Conservation (phyloP, 2,888 invertebrate species). For the Rhyacophila evoluta region DNA sequence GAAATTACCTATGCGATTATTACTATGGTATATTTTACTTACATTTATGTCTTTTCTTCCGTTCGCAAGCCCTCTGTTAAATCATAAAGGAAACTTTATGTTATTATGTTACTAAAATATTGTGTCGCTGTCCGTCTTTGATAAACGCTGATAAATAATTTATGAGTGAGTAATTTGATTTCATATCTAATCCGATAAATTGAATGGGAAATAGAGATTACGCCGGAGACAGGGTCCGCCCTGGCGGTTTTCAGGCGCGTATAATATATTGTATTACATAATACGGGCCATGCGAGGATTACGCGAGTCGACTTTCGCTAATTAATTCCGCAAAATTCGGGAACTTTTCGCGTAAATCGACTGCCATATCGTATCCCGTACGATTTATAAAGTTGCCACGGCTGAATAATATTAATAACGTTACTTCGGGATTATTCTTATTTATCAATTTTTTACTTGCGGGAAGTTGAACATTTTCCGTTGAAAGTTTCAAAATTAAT, state of each 20-base stretch:
- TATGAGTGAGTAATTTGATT: not conserved
- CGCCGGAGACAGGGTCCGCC: not conserved
- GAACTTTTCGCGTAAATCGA: conserved; percentile 10
- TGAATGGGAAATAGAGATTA: not conserved
- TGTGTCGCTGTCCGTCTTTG: no score
- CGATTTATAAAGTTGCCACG: not conserved
- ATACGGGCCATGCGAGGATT: not conserved
- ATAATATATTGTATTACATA: not conserved
- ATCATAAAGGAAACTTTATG: no score
- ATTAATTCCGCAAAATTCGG: not conserved
- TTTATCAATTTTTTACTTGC: not conserved
- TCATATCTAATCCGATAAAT: no score
- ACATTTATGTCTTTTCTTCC: no score
- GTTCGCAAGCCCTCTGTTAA: no score
- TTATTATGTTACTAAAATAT: no score
- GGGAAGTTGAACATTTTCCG: not conserved
- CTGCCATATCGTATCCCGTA: not conserved
- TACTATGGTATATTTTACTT: no score
- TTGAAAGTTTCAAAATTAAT: no score
- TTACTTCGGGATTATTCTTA: not conserved
- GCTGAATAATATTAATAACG: not conserved
- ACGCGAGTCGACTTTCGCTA: not conserved
- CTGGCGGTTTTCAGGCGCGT: not conserved
- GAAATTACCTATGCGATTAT: no score
- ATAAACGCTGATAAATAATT: no score